These are phyloP conservation scores for Trissolcus japonicus DNA, from an alignment of 2,888 invertebrate genomes.

Conservation along the genomic window DNA sequence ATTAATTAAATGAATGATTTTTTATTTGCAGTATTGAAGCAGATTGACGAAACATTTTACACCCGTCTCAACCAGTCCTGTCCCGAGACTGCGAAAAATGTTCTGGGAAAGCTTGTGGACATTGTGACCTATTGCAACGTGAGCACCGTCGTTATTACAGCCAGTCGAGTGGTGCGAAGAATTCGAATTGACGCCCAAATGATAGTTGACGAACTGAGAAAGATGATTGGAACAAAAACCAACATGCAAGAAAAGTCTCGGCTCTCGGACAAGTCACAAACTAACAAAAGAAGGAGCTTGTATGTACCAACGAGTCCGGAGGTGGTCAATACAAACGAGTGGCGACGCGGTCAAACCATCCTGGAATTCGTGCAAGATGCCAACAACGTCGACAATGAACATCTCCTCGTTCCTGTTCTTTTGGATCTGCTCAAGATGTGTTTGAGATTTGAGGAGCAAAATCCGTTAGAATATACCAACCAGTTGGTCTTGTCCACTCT, in stretches of 20 bases:
- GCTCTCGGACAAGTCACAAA: background rate
- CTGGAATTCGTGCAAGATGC: constrained; percentile 92
- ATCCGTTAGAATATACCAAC: constrained; percentile 90
- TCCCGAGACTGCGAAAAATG: constrained; percentile 61
- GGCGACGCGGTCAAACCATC: constrained; percentile 88
- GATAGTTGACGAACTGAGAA: constrained; percentile 79
- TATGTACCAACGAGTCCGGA: constrained; percentile 72
- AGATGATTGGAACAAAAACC: constrained; percentile 78
- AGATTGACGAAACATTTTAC: constrained; percentile 79
- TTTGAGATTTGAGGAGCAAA: constrained; percentile 87
- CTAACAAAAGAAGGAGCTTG: constrained; percentile 16
- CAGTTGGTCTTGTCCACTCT: constrained; percentile 89
- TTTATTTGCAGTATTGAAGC: constrained; percentile 76
- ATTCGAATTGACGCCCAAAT: constrained; percentile 81
- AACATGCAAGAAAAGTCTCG: constrained; percentile 33
- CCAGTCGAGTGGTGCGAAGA: constrained; percentile 82
- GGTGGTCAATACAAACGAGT: constrained; percentile 81
- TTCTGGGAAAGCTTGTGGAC: constrained; percentile 68
- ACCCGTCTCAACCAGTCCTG: constrained; percentile 62
- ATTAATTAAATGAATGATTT: background rate
- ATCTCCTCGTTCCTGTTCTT: constrained; percentile 83
- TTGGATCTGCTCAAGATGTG: constrained; percentile 89
- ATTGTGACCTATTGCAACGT: constrained; percentile 70
- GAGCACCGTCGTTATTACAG: constrained; percentile 75
- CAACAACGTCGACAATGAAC: constrained; percentile 84